phyloP scores from a whole-genome alignment of 1,140 invertebrate species.

The Drosophila sucinea region DNA sequence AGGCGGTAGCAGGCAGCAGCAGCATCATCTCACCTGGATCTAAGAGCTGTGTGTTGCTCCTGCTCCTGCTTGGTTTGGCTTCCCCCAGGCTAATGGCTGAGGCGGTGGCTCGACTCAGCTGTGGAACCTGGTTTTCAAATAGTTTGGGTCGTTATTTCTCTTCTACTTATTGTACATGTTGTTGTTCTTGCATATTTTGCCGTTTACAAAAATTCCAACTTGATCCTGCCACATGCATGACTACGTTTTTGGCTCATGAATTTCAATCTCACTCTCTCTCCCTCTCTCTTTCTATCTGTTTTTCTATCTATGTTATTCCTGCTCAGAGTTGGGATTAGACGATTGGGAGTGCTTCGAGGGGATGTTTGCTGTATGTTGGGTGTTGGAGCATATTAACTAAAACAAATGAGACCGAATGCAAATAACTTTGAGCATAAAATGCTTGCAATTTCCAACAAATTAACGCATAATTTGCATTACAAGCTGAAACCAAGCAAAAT shows the following conservation, averaged over 20 bases:
- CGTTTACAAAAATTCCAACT: conserved; percentile 60
- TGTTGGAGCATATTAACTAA: conserved; percentile 2
- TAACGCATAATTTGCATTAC: conserved; percentile 32
- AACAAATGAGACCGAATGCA: conserved; percentile 2
- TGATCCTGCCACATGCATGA: conserved; percentile 46
- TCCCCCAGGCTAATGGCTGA: conserved; percentile 46
- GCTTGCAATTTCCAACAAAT: conserved; percentile 48
- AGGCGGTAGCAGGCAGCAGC: conserved; percentile 7
- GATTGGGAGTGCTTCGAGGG: neutral
- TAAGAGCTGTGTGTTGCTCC: conserved; percentile 2
- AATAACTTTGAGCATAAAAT: conserved; percentile 25
- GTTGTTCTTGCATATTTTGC: conserved; percentile 67
- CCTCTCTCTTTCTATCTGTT: conserved; percentile 8
- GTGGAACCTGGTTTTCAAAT: conserved; percentile 47
- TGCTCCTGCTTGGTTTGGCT: conserved; percentile 13
- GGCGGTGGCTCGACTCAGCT: conserved; percentile 13
- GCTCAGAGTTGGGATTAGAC: neutral
- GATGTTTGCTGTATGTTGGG: neutral
- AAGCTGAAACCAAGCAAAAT: conserved; percentile 28
- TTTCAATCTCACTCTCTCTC: conserved; percentile 59
- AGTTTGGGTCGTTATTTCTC: conserved; percentile 66
- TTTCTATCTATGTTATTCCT: neutral
- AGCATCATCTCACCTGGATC: conserved; percentile 37
- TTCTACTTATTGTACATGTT: conserved; percentile 28
- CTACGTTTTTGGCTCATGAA: conserved; percentile 66